Evolutionary conservation across 2,797 vertebrate species (phyloP).

Genomic region (Lepilemur ruficaudatus): DNA sequence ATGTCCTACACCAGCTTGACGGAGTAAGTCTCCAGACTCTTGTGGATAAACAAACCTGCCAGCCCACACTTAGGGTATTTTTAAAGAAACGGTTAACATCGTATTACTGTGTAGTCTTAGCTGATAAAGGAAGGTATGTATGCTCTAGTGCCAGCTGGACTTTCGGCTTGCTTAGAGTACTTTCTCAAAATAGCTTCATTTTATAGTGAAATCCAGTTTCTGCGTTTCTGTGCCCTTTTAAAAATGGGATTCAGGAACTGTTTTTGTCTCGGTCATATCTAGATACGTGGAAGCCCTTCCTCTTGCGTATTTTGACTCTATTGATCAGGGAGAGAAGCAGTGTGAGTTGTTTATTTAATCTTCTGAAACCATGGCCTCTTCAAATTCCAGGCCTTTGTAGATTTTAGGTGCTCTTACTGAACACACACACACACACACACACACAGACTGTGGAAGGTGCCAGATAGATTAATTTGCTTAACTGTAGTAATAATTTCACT

Average conservation of each 20-base stretch:
- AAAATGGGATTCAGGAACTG: not conserved
- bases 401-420: not conserved
- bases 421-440: not conserved
- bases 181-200: not conserved
- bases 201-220: not conserved
- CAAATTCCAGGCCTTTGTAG: not conserved
- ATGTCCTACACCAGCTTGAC: slow-evolving; percentile 6
- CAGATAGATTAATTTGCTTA: not conserved
- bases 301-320: not conserved
- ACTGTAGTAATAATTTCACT: not conserved
- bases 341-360: not conserved
- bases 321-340: not conserved
- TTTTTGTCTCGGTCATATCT: not conserved
- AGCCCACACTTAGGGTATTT: not conserved
- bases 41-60: slow-evolving; percentile 41
- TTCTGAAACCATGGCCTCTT: not conserved
- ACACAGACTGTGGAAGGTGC: not conserved
- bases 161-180: not conserved
- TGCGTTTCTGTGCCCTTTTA: not conserved
- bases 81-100: not conserved
- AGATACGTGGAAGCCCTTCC: not conserved
- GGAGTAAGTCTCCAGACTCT: slow-evolving; percentile 15
- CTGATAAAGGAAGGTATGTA: not conserved
- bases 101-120: not conserved
- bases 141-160: not conserved